These are phyloP conservation scores for Eristalis tenax DNA, from an alignment of 2,888 invertebrate species.

Conservation along the genomic window DNA sequence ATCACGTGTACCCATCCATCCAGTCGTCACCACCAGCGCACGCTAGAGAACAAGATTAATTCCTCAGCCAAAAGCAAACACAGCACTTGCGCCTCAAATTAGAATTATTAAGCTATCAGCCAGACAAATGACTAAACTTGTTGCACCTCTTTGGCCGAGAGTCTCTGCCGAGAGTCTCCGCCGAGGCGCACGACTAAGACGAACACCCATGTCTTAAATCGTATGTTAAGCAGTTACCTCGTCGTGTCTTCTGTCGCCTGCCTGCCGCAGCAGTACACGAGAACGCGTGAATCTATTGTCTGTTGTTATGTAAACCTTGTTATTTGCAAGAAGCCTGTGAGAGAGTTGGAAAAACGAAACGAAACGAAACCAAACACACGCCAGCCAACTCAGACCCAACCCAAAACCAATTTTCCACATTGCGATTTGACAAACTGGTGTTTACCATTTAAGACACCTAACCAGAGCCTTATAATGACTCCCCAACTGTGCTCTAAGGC, in stretches of 20 bases:
- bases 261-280: neutral
- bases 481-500: constrained; percentile 25
- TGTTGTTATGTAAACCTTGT: constrained; percentile 46
- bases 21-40: too few relatives aligned
- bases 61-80: neutral
- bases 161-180: too few relatives aligned
- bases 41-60: too few relatives aligned
- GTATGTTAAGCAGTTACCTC: constrained; percentile 47
- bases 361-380: constrained; percentile 16
- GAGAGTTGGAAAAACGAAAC: constrained; percentile 4
- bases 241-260: constrained; percentile 34
- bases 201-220: constrained; percentile 39
- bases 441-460: constrained; percentile 63
- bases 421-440: constrained; percentile 66
- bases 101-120: neutral
- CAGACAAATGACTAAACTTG: constrained; percentile 39
- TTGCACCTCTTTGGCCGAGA: constrained; percentile 17
- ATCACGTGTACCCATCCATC: too few relatives aligned
- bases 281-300: constrained; percentile 50
- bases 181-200: neutral
- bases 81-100: neutral
- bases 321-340: constrained; percentile 40
- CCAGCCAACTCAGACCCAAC: constrained; percentile 69
- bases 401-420: constrained; percentile 69
- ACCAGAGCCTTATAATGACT: constrained; percentile 50